Evolutionary conservation across 2,888 invertebrate species (phyloP).

Genomic region (Eupithecia vulgata): DNA sequence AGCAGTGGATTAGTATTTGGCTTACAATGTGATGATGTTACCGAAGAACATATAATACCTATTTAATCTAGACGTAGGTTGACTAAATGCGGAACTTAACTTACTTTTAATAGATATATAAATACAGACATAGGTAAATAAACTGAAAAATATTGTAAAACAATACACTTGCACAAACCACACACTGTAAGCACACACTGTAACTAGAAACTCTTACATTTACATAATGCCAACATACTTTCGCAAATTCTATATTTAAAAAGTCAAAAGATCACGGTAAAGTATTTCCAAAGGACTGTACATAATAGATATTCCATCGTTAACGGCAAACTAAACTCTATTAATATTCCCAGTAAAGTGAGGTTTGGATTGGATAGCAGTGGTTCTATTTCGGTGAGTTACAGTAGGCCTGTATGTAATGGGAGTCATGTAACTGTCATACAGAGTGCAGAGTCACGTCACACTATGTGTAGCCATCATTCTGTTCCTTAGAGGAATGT

Average conservation of each 20-base stretch:
- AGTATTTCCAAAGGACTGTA: neutral
- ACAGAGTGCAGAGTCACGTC: constrained; percentile 29
- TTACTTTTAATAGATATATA: neutral
- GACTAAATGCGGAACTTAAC: neutral
- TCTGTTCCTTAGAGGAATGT: neutral
- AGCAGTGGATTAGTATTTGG: too few relatives aligned
- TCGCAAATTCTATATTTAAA: neutral
- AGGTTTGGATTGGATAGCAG: neutral
- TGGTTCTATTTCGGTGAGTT: neutral
- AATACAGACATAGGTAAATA: too few relatives aligned
- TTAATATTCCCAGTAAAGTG: neutral
- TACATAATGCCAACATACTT: neutral
- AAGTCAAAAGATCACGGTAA: constrained; percentile 6
- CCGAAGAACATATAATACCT: too few relatives aligned
- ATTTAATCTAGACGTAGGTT: too few relatives aligned
- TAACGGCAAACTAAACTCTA: neutral
- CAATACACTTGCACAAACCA: neutral
- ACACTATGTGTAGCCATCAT: constrained; percentile 3
- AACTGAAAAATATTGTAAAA: neutral
- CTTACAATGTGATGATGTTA: too few relatives aligned
- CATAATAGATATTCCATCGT: neutral
- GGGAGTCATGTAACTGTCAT: constrained; percentile 38
- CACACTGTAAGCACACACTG: too few relatives aligned
- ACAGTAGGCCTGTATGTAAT: constrained; percentile 28
- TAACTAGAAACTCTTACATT: neutral